Evolutionary conservation across 2,797 vertebrate species (phyloP), one percentile per base, ranked within the genome.

Genomic region (Schizopygopsis pylzovi): DNA sequence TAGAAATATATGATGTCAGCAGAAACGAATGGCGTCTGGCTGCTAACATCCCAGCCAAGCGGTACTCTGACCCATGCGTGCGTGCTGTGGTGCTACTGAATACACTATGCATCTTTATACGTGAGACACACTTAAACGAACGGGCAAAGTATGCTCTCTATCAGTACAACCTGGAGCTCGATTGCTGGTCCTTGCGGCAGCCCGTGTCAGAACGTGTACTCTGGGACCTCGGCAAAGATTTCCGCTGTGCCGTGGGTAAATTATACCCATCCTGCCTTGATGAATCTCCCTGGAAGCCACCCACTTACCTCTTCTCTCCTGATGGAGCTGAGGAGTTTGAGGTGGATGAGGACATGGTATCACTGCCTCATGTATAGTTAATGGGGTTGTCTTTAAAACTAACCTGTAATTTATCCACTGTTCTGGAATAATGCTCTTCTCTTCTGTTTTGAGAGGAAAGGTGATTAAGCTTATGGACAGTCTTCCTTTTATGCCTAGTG

Each of bases 201-300:
- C 97, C 98, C 0, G 97, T 99, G 89, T 98, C 98, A 0, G 98
- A 99, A 71, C 97, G 98, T 0, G 97, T 98, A 67, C 96, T 99
- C n/a, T 99, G 98, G 97, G 98, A 99, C 87, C 89, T 99, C 67
- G 98, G 98, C 11, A 98, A 97, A 83, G 97, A 98, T 93, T 99
- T 99, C 90, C 96, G 97, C 84, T 99, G 98, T 85, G 96, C 97
- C 1, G 97, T 99, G 90, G 98, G 97, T 83, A 99, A 99, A 91
- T 96, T 99, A 1, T 99, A 99, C 92, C 98, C 98, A 0, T 99
- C 98, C 79, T 99, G 98, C 91, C 95, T 99, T 84, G 97, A 98
- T 90, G 98, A 99, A 85, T 98, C 98, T 67, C 97, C 97, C 0
- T 99, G 98, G 98, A 99, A 99, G 88, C 98, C 98, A 45, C 98